Evolutionary conservation across 2,113 vertebrate species (phyloP).

Genomic region (Perca flavescens): DNA sequence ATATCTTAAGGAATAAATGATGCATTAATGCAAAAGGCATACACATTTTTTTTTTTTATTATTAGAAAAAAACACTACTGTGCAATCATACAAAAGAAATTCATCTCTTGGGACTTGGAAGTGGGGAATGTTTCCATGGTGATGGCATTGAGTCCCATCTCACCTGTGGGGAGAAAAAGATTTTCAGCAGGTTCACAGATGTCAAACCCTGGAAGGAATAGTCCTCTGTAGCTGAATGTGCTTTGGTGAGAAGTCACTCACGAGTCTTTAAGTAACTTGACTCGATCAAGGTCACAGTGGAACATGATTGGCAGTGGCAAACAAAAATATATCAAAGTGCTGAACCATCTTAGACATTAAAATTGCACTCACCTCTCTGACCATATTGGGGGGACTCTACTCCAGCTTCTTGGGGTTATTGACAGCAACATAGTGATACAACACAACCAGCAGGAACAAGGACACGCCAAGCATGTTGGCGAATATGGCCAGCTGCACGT

Average conservation of each 20-base stretch:
- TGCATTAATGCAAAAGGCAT: conserved; percentile 8
- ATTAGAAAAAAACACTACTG: conserved; percentile 65
- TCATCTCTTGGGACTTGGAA: conserved; percentile 27
- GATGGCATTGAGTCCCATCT: conserved; percentile 36
- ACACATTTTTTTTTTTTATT: conserved; percentile 67
- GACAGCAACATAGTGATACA: conserved; percentile 98
- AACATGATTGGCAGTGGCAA: not conserved
- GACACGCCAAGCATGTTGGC: conserved; percentile 99
- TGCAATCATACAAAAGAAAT: conserved; percentile 60
- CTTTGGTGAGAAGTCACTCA: not conserved
- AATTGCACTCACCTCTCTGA: conserved; percentile 39
- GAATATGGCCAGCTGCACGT: conserved; percentile 97
- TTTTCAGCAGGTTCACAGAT: not conserved
- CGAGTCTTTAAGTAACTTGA: not conserved
- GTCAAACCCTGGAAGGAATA: not conserved
- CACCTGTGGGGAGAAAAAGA: conserved; percentile 43
- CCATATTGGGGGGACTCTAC: conserved; percentile 58
- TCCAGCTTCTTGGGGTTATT: conserved; percentile 98
- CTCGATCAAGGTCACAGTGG: not conserved
- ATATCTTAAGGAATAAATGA: not conserved
- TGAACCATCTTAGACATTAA: not conserved
- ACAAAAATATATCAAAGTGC: not conserved
- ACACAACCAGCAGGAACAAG: conserved; percentile 94
- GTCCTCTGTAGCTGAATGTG: not conserved
- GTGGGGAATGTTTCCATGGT: conserved; percentile 59